phyloP scores from a whole-genome alignment of 1,140 invertebrate genomes.

The Bombus cullumanus region DNA sequence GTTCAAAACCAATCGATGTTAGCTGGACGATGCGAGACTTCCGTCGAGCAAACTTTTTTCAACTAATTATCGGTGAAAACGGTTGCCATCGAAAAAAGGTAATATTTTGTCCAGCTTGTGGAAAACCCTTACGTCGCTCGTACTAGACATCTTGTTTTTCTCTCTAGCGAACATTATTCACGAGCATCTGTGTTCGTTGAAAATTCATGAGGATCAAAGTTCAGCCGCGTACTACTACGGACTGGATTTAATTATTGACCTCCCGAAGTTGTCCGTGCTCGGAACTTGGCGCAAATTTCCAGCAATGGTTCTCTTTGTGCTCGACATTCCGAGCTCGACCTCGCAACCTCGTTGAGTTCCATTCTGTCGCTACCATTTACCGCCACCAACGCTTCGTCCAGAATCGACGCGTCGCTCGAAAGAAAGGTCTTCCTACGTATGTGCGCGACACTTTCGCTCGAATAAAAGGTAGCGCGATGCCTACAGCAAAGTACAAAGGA shows the following conservation, averaged over 20 bases:
- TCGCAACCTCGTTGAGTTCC: neutral
- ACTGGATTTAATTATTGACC: conserved; percentile 65
- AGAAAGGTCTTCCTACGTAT: neutral
- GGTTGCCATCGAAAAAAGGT: neutral
- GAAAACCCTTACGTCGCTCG: neutral
- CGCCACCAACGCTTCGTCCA: neutral
- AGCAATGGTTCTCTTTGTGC: neutral
- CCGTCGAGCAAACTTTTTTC: neutral
- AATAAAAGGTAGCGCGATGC: neutral
- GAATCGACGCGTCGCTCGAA: neutral
- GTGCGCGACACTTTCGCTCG: neutral
- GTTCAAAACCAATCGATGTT: too few relatives aligned
- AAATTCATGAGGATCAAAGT: conserved; percentile 64
- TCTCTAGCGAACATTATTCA: conserved; percentile 30
- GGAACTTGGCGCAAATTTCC: conserved; percentile 20
- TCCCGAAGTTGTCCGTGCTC: neutral
- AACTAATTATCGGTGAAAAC: neutral
- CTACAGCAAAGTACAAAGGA: neutral
- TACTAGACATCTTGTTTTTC: conserved; percentile 11
- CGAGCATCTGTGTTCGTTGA: conserved; percentile 21
- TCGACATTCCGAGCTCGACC: neutral
- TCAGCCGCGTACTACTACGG: conserved; percentile 1
- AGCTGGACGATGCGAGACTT: too few relatives aligned
- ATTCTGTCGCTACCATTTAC: too few relatives aligned
- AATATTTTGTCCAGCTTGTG: neutral